phyloP scores from a whole-genome alignment of 2,888 invertebrate species.

The Fabriciana adippe region DNA sequence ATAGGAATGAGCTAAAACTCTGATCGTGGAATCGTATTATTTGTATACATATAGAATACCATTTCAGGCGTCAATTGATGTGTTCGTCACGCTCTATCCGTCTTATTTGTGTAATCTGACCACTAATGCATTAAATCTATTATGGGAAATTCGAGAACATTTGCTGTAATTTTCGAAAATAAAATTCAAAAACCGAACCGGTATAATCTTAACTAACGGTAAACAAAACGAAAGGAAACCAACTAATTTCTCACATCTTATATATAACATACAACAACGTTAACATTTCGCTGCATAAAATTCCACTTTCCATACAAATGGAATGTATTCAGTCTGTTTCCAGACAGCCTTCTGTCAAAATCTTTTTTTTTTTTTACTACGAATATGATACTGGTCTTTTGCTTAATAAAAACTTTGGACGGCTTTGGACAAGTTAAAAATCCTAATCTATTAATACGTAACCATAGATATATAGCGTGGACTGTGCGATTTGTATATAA shows the following conservation, averaged over 20 bases:
- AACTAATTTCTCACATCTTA: constrained; percentile 12
- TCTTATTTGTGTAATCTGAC: too few relatives aligned
- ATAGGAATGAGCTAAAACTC: too few relatives aligned
- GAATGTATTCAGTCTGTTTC: constrained; percentile 28
- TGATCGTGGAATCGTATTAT: too few relatives aligned
- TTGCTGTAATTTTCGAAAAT: not conserved
- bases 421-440: constrained; percentile 44
- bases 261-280: constrained; percentile 15
- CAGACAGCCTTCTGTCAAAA: constrained; percentile 37
- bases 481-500: constrained; percentile 6
- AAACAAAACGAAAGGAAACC: constrained; percentile 8
- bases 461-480: constrained; percentile 5
- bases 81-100: too few relatives aligned
- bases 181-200: not conserved
- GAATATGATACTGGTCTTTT: constrained; percentile 24
- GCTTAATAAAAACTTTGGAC: constrained; percentile 44
- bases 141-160: not conserved
- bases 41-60: too few relatives aligned
- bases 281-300: constrained; percentile 12
- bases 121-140: constrained; percentile 14
- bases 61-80: too few relatives aligned
- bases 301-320: constrained; percentile 28
- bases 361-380: constrained; percentile 16
- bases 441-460: constrained; percentile 25
- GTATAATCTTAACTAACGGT: not conserved